Evolutionary conservation across 2,113 vertebrate genomes (phyloP).

Genomic region (Tupaia tana): DNA sequence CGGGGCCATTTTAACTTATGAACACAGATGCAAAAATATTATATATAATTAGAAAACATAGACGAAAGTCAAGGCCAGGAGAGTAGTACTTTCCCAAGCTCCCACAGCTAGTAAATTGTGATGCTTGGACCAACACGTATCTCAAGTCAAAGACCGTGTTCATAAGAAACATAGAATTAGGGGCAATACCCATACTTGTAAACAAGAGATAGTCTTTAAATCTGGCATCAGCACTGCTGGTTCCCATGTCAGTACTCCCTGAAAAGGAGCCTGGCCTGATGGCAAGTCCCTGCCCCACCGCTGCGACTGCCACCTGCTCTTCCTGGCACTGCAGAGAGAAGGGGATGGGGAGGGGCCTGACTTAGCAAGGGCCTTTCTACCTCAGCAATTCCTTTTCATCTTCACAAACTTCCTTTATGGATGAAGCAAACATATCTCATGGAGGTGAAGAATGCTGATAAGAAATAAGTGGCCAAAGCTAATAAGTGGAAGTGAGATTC

Average conservation of each 20-base stretch:
- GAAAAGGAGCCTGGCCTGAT: not conserved
- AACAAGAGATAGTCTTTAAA: not conserved
- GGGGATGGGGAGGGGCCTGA: not conserved
- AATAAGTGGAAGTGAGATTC: not conserved
- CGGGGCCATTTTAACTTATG: not conserved
- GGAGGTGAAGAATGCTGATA: not conserved
- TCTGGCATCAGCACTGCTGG: not conserved
- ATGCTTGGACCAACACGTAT: not conserved
- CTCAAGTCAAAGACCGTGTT: not conserved
- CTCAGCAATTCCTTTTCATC: not conserved
- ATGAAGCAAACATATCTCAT: not conserved
- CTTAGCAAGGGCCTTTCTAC: not conserved
- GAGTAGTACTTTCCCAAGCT: not conserved
- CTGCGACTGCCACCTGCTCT: not conserved
- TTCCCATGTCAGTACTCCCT: not conserved
- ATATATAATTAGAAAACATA: not conserved
- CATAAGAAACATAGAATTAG: not conserved
- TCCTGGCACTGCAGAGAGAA: not conserved
- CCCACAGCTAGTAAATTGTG: not conserved
- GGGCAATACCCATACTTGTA: not conserved
- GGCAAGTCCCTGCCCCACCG: fast-evolving
- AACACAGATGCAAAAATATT: not conserved
- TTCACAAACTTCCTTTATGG: not conserved
- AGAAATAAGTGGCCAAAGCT: not conserved
- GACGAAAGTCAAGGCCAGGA: not conserved